Base-by-base conservation (phyloP, 53 echinoderm and acorn worm genomes). In the Stichopus horrens region DNA sequence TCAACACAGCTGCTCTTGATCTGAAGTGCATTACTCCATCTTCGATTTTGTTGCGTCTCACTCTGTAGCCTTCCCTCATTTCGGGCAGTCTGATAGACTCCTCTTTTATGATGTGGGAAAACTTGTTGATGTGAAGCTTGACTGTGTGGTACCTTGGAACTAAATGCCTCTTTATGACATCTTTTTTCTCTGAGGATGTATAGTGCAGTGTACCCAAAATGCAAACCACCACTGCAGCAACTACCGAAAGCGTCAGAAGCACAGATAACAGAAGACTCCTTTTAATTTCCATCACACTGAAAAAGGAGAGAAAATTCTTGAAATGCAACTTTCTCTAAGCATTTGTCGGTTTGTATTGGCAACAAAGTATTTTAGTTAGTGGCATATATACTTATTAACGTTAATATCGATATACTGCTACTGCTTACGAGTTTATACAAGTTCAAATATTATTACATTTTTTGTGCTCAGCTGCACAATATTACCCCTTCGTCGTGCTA, bases 111-210 rank as follows among this genome's bases (percentile, higher is more conserved):
- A 81, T 81, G 21, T 81, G 81, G 21, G 81, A 81, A 58, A 1
- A 81, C 19, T 81, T 81, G 57, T 58, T 58, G 57, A 81, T 58
- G 58, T 57, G 58, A 21, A 55, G 56, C 21, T 81, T 81, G 21
- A 57, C 81, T 7, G 81, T 81, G 81, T 56, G 81, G 22, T 81
- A 56, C 22, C 81, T 53, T 57, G 81, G 81, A 21, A 6, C 57
- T 21, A 81, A 57, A 7, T 58, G 81, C 9, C 7, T 58, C 11
- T 20, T 55, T 21, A 54, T 21, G 4, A 23, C 37, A 13, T 53
- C 57, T 53, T 81, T 7, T 81, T 81, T 21, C 22, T 57, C 21
- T 18, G 19, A 21, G 58, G 57, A 8, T 56, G 57, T 20, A 11
- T 56, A 18, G 58, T 18, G 18, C n/a, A 71, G 19, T n/a, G 19